phyloP scores from a whole-genome alignment of 1,140 invertebrate genomes.

The Stegodyphus dumicola region DNA sequence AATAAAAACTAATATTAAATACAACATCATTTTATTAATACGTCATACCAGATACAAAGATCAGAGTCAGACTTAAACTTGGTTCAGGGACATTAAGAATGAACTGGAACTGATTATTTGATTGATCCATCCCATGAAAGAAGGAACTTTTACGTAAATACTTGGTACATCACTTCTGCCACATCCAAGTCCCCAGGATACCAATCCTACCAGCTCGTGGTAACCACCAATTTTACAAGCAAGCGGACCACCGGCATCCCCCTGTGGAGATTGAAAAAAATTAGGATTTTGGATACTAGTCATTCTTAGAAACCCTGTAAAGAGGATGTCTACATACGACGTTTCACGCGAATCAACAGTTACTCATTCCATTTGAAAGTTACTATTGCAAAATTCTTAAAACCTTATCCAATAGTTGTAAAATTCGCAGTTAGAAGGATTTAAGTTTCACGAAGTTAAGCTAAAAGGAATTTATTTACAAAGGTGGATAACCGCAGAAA shows the following conservation, averaged over 20 bases:
- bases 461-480: background rate
- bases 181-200: conserved; percentile 92
- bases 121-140: conserved; percentile 95
- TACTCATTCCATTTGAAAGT: background rate
- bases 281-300: background rate
- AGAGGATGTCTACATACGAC: background rate
- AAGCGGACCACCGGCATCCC: conserved; percentile 89
- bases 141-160: conserved; percentile 91
- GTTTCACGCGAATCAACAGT: background rate
- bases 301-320: background rate
- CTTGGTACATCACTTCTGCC: conserved; percentile 87
- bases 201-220: conserved; percentile 87
- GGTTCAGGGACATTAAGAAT: conserved; percentile 30
- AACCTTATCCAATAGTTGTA: too few relatives aligned
- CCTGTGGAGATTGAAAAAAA: conserved; percentile 71
- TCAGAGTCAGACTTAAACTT: too few relatives aligned
- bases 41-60: too few relatives aligned
- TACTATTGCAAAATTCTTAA: background rate
- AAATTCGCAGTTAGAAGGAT: too few relatives aligned
- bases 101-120: conserved; percentile 78
- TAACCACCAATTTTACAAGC: conserved; percentile 92
- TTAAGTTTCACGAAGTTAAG: too few relatives aligned
- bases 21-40: too few relatives aligned
- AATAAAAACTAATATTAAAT: too few relatives aligned
- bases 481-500: background rate